Percentiles rank a stretch among this genome's conserved stretches.
Conservation (phyloP, 2,113 vertebrate genomes). For the Nansenia antarctica region DNA sequence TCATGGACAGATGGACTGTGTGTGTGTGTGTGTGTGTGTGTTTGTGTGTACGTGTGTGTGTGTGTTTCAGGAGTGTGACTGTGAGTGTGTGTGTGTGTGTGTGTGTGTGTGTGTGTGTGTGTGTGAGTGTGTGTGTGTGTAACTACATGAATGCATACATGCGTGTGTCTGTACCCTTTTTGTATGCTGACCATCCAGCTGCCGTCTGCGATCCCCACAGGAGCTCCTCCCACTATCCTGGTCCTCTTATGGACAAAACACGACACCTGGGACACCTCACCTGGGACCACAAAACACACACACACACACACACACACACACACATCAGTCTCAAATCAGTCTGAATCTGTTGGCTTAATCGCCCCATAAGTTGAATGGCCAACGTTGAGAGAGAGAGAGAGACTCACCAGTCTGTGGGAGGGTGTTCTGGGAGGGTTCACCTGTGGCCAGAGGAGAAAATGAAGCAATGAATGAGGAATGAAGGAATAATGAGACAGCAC, state of each 20-base stretch:
- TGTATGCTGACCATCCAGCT: conserved; percentile 98
- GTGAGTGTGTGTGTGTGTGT: conserved; percentile 7
- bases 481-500: conserved; percentile 15
- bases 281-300: conserved; percentile 40
- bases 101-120: conserved; percentile 9
- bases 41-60: not conserved
- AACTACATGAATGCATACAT: not conserved
- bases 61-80: no score
- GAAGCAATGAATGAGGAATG: conserved; percentile 28
- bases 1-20: not conserved
- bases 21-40: conserved; percentile 8
- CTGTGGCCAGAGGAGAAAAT: conserved; percentile 54
- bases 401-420: conserved; percentile 66
- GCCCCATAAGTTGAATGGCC: no score
- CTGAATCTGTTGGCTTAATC: no score
- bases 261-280: conserved; percentile 53
- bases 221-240: conserved; percentile 92
- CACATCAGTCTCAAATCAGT: no score
- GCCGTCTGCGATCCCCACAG: conserved; percentile 83
- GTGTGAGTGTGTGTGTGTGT: not conserved
- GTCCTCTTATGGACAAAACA: conserved; percentile 74
- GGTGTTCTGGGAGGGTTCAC: conserved; percentile 64
- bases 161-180: conserved; percentile 81
- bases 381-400: conserved; percentile 13
- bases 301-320: no score